Evolutionary conservation across 2,113 vertebrate genomes (phyloP).

Genomic region (Sitta europaea): DNA sequence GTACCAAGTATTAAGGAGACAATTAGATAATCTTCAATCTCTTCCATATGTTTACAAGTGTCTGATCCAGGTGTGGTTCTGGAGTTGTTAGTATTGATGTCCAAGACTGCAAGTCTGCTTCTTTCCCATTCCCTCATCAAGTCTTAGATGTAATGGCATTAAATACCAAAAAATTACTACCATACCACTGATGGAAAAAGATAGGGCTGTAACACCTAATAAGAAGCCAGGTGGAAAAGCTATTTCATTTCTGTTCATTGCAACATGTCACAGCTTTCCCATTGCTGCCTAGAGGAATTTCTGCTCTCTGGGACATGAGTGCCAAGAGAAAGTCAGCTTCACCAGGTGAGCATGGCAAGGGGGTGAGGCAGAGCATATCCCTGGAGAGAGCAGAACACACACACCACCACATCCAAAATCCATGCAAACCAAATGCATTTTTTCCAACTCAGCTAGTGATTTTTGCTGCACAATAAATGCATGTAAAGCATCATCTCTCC

Average conservation of each 20-base stretch:
- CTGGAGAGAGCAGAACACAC: neutral
- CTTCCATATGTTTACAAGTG: neutral
- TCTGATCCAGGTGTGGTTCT: conserved; percentile 4
- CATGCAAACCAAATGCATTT: neutral
- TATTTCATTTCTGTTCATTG: conserved; percentile 11
- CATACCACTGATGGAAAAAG: neutral
- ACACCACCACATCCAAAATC: neutral
- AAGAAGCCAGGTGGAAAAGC: conserved; percentile 39
- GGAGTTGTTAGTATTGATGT: neutral
- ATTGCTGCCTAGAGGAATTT: neutral
- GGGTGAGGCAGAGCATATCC: neutral
- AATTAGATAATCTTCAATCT: neutral
- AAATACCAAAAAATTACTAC: neutral
- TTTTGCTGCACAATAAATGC: neutral
- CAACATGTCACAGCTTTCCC: neutral
- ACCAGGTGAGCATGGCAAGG: neutral
- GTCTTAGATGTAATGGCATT: neutral
- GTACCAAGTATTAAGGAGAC: neutral
- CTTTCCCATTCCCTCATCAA: neutral
- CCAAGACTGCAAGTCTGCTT: neutral
- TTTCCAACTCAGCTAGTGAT: neutral
- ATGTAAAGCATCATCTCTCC: conserved; percentile 1
- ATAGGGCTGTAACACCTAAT: conserved; percentile 39
- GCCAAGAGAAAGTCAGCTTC: neutral
- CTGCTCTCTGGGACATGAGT: fast-evolving